These are phyloP conservation scores for Leptestheria dahalacensis DNA, from an alignment of 1,140 invertebrate genomes.

Conservation along the genomic window DNA sequence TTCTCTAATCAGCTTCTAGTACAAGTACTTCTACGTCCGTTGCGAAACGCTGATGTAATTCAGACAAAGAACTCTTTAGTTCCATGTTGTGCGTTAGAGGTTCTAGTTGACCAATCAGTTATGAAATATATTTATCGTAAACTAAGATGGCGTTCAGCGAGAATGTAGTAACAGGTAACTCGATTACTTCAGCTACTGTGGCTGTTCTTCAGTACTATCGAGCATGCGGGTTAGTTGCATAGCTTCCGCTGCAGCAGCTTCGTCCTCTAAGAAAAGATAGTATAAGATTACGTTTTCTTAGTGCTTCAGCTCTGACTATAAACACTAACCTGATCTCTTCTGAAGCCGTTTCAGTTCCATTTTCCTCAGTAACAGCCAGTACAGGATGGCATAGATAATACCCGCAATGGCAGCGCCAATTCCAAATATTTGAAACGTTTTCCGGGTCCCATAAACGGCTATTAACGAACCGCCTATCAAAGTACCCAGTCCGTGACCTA, in stretches of 20 bases:
- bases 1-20: no score
- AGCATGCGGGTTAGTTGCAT: neutral
- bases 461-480: constrained; percentile 61
- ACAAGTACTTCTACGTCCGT: no score
- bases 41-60: no score
- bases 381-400: constrained; percentile 34
- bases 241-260: neutral
- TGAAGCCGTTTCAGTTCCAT: neutral
- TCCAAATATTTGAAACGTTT: constrained; percentile 60
- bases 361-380: neutral
- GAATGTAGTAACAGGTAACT: neutral
- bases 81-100: no score
- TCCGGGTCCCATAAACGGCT: constrained; percentile 46
- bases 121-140: no score
- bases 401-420: constrained; percentile 47
- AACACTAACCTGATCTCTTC: neutral
- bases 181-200: neutral
- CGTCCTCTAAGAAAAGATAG: neutral
- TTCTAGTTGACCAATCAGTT: no score
- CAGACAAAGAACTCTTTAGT: no score
- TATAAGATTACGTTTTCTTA: no score
- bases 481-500: constrained; percentile 56
- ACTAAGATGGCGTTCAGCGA: no score
- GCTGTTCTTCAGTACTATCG: neutral
- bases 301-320: no score